A percentile compares a stretch with the other conserved stretches of the same genome.
These are phyloP conservation scores for Novumbra hubbsi DNA, from an alignment of 2,797 vertebrate species.

Conservation along the genomic window DNA sequence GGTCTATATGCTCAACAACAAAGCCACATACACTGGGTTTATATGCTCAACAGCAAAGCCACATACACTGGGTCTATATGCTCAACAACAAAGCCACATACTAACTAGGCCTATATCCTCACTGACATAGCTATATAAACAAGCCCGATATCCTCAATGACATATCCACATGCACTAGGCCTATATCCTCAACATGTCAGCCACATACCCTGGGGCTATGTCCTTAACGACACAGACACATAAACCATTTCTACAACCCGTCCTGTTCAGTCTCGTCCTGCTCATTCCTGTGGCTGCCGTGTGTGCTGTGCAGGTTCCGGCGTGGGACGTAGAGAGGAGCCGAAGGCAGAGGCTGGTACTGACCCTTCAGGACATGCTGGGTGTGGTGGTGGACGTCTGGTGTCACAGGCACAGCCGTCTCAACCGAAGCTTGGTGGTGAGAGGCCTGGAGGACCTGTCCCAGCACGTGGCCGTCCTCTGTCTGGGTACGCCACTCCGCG, in stretches of 20 bases:
- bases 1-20: too few relatives aligned
- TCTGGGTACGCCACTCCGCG: conserved; percentile 73
- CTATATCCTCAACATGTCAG: neutral
- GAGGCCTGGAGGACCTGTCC: conserved; percentile 72
- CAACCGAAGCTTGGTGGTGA: conserved; percentile 71
- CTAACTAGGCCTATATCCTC: too few relatives aligned
- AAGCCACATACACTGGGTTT: too few relatives aligned
- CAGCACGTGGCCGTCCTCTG: conserved; percentile 79
- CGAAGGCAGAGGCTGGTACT: conserved; percentile 72
- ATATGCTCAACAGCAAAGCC: too few relatives aligned
- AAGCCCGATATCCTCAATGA: too few relatives aligned
- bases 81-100: too few relatives aligned
- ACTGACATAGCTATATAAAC: too few relatives aligned
- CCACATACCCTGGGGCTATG: too few relatives aligned
- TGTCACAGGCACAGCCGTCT: conserved; percentile 71
- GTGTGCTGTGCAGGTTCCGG: neutral
- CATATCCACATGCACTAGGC: neutral
- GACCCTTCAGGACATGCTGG: conserved; percentile 74
- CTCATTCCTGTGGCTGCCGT: too few relatives aligned
- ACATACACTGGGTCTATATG: too few relatives aligned
- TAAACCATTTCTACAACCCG: neutral
- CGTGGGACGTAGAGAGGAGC: conserved; percentile 3
- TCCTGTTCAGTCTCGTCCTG: neutral
- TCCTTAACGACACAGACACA: too few relatives aligned
- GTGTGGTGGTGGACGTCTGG: conserved; percentile 79